Base-by-base conservation (phyloP, 2,888 invertebrate genomes). In the Nysson spinosus region DNA sequence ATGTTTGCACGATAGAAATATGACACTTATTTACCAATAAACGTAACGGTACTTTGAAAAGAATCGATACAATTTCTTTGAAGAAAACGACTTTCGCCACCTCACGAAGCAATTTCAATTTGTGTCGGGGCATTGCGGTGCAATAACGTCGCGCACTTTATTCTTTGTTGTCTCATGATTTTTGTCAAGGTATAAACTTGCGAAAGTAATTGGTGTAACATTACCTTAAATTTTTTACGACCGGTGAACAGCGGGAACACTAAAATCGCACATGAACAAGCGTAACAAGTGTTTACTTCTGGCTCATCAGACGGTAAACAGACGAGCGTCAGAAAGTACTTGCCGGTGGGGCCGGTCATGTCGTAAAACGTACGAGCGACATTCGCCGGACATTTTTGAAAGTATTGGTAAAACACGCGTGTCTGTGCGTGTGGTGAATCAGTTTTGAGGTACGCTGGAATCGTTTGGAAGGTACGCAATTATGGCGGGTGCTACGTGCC, bases 401-500 rank as follows among this genome's bases (percentile, higher is more conserved):
- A 11, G 20, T 22, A 16, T 51, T n/a, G n/a, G n/a, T n/a, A n/a
- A n/a, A n/a, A n/a, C n/a, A 39, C 20, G 11, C 24, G 9, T 2
- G 2, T 12, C n/a, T n/a, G n/a, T n/a, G n/a, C n/a, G 20, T n/a
- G 40, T 20, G 37, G 9, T 16, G 54, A 47, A 16, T 47, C 46
- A 34, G 50, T 46, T 51, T 50, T 16, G 39, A 28, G 46, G 32
- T 20, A 7, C 28, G 16, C 22, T 11, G 7, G 30, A 28, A 49
- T 37, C 26, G 43, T 20, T 55, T 26, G 51, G 30, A 17, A 40
- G 42, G 30, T 22, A 32, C 17, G 35, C 42, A 60, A 58, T 66
- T 69, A 67, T 19, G 47, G 44, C 32, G 62, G 57, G 47, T 62
- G 68, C 62, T 51, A 60, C 47, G 44, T 66, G 61, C 51, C 52